Evolutionary conservation across 2,797 vertebrate species (phyloP).

Genomic region (Chelon auratus): DNA sequence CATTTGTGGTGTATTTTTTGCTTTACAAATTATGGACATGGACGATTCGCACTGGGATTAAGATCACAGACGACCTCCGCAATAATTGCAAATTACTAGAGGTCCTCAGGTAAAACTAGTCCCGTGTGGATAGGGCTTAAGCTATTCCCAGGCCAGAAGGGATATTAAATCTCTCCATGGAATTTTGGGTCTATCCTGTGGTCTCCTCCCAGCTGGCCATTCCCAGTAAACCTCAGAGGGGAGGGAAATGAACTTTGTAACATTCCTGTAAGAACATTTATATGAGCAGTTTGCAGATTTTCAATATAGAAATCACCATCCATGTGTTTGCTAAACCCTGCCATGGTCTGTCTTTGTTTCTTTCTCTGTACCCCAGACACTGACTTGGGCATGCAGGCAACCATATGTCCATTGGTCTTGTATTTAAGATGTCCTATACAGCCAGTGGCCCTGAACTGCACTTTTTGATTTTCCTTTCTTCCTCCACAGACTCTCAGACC

Average conservation of each 20-base stretch:
- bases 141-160: too few relatives aligned
- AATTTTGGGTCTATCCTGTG: too few relatives aligned
- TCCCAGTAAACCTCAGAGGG: too few relatives aligned
- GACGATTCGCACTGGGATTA: too few relatives aligned
- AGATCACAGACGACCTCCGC: too few relatives aligned
- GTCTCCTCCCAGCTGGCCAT: too few relatives aligned
- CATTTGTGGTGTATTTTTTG: too few relatives aligned
- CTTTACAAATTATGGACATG: too few relatives aligned
- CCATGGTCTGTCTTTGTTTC: background rate
- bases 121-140: too few relatives aligned
- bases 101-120: too few relatives aligned
- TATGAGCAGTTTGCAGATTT: background rate
- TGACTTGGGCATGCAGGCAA: constrained; percentile 13
- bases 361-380: background rate
- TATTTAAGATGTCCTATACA: constrained; percentile 34
- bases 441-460: constrained; percentile 42
- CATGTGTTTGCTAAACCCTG: constrained; percentile 1
- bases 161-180: too few relatives aligned
- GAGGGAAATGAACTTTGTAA: background rate
- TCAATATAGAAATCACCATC: background rate
- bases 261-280: background rate
- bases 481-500: constrained; percentile 29
- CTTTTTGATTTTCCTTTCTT: constrained; percentile 35
- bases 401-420: constrained; percentile 43
- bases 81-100: too few relatives aligned